Evolutionary conservation across 2,113 vertebrate genomes (phyloP).

Genomic region (Ploceus nigricollis): DNA sequence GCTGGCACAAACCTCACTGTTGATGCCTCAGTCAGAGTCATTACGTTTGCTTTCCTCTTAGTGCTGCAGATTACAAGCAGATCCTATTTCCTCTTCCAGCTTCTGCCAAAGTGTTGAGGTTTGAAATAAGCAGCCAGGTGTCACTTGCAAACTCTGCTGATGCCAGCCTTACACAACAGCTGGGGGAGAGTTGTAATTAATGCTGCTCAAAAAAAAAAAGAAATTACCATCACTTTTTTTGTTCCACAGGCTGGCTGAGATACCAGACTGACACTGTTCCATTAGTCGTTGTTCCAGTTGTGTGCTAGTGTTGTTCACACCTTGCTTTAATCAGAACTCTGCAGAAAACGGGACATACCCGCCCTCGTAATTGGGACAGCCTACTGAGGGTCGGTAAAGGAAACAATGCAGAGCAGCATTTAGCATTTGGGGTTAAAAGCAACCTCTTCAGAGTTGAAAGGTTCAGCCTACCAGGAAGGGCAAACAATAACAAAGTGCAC

Average conservation of each 20-base stretch:
- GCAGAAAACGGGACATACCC: background rate
- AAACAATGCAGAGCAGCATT: background rate
- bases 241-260: background rate
- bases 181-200: background rate
- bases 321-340: background rate
- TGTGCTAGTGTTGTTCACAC: background rate
- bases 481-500: background rate
- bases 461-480: background rate
- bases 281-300: background rate
- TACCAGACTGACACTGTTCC: background rate
- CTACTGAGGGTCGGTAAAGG: fast-evolving
- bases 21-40: background rate
- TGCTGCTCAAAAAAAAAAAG: background rate
- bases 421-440: background rate
- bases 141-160: background rate
- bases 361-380: background rate
- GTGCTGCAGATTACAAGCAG: background rate
- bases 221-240: background rate
- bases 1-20: background rate
- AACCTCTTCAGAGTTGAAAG: background rate
- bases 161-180: background rate
- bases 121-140: background rate
- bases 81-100: background rate
- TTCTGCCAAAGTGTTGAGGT: background rate
- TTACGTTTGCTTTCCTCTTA: background rate